These are phyloP conservation scores for Leguminivora glycinivorella DNA, from an alignment of 1,140 invertebrate genomes.

Conservation along the genomic window DNA sequence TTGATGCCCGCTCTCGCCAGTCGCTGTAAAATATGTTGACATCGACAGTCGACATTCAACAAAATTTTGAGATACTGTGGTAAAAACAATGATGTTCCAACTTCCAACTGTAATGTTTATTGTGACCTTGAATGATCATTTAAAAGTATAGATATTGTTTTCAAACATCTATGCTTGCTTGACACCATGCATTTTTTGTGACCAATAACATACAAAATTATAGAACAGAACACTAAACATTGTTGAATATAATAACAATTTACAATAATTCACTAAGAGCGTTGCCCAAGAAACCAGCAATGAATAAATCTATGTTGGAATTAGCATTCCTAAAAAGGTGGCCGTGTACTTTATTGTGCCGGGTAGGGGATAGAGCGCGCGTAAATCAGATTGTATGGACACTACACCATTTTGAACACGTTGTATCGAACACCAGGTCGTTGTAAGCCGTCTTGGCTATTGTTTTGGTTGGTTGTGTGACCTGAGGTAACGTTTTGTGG, in stretches of 20 bases:
- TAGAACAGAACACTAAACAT: neutral
- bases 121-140: too few relatives aligned
- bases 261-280: conserved; percentile 20
- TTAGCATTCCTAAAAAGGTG: conserved; percentile 68
- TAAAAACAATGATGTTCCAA: too few relatives aligned
- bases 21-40: too few relatives aligned
- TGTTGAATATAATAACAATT: neutral
- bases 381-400: conserved; percentile 71
- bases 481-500: neutral
- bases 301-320: conserved; percentile 56
- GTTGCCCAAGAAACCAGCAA: conserved; percentile 45
- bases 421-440: conserved; percentile 38
- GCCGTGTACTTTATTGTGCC: conserved; percentile 52
- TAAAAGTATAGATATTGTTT: too few relatives aligned
- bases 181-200: neutral
- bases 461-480: neutral
- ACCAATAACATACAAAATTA: neutral
- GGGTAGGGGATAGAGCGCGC: conserved; percentile 47
- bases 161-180: neutral
- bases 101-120: too few relatives aligned
- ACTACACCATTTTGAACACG: conserved; percentile 59
- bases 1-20: too few relatives aligned
- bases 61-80: too few relatives aligned
- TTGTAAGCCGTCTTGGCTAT: neutral
- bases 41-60: too few relatives aligned